These are phyloP conservation scores for Drosophila ficusphila DNA, from an alignment of 1,140 invertebrate species.

Conservation along the genomic window DNA sequence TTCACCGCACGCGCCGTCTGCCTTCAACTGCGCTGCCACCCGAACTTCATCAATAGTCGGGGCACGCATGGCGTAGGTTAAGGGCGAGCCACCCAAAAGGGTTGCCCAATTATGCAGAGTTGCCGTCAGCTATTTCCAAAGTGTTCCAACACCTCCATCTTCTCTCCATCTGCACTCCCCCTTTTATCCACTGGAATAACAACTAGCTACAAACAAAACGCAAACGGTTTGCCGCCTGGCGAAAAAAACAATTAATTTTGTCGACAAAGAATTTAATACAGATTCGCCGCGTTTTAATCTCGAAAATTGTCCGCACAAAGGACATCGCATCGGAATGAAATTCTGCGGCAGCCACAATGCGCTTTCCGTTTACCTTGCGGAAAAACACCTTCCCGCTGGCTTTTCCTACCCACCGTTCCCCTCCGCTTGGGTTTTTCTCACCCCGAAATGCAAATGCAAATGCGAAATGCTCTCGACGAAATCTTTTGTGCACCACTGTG, in stretches of 20 bases:
- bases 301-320: conserved; percentile 46
- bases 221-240: neutral
- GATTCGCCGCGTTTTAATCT: conserved; percentile 58
- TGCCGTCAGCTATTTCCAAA: conserved; percentile 40
- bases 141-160: neutral
- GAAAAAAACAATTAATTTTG: conserved; percentile 59
- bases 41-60: conserved; percentile 66
- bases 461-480: conserved; percentile 19
- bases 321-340: conserved; percentile 4
- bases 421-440: neutral
- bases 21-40: conserved; percentile 54
- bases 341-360: conserved; percentile 41
- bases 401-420: too few species aligned
- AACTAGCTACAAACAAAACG: neutral
- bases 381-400: conserved; percentile 29
- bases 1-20: conserved; percentile 67
- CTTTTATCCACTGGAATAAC: neutral
- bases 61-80: conserved; percentile 39
- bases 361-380: conserved; percentile 9
- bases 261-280: conserved; percentile 48
- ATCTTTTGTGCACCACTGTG: conserved; percentile 25
- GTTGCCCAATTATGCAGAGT: conserved; percentile 44
- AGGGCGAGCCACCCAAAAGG: conserved; percentile 1
- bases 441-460: conserved; percentile 30
- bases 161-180: neutral